A percentile compares a stretch with the other conserved stretches of the same genome.
Conservation (phyloP, 2,113 vertebrate genomes). For the Microcebus ravelobensis region DNA sequence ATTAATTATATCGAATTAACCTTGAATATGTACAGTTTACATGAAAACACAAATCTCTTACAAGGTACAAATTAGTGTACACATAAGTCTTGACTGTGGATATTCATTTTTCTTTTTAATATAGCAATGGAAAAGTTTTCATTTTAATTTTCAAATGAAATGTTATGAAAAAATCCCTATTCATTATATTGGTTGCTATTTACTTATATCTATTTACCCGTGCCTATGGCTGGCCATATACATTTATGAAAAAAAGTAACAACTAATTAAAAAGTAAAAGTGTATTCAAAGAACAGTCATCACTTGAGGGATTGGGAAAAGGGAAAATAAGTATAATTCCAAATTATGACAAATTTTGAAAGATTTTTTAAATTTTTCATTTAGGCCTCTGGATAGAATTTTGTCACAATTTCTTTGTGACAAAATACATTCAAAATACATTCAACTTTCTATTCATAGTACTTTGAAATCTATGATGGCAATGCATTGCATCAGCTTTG, state of each 20-base stretch:
- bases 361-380: background rate
- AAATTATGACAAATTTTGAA: background rate
- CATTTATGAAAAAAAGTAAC: background rate
- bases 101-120: background rate
- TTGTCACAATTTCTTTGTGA: background rate
- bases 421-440: background rate
- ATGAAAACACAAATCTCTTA: background rate
- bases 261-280: background rate
- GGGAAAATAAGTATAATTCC: background rate
- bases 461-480: background rate
- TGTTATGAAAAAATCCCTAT: background rate
- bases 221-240: background rate
- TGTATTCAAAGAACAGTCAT: background rate
- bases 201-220: background rate
- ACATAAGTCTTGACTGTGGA: background rate
- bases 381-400: background rate
- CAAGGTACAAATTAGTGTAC: background rate
- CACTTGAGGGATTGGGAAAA: background rate
- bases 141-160: background rate
- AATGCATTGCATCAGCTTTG: background rate
- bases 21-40: background rate
- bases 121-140: background rate
- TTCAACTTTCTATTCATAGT: background rate
- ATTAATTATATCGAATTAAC: background rate
- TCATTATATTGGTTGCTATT: background rate